Conservation (phyloP, 1,140 invertebrate genomes). For the Diprion similis region DNA sequence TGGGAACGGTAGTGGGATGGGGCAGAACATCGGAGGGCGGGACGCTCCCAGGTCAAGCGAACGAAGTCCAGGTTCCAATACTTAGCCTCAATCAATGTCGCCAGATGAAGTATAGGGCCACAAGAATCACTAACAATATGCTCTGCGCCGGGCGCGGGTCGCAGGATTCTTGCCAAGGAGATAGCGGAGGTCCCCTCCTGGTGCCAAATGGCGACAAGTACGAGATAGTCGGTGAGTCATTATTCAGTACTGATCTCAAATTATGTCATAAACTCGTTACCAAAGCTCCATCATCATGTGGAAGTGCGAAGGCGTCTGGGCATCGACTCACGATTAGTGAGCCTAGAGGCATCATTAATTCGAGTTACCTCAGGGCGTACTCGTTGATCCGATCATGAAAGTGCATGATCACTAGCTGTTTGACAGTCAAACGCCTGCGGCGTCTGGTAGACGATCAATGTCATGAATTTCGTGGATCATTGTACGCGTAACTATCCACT, state of each 20-base stretch:
- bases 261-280: no score
- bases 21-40: conserved; percentile 82
- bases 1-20: conserved; percentile 83
- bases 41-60: conserved; percentile 77
- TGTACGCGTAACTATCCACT: no score
- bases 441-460: no score
- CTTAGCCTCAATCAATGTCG: conserved; percentile 78
- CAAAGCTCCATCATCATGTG: no score
- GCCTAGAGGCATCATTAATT: no score
- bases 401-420: no score
- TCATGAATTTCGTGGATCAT: no score
- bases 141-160: conserved; percentile 78
- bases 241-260: not conserved
- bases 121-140: conserved; percentile 83
- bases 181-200: conserved; percentile 82
- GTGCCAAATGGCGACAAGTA: conserved; percentile 74
- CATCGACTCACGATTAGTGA: no score
- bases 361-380: no score
- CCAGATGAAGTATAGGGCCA: conserved; percentile 81
- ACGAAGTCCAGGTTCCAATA: conserved; percentile 86
- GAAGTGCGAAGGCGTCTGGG: no score
- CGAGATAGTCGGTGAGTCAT: conserved; percentile 74
- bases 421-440: no score
- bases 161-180: conserved; percentile 85
- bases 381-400: no score